Percentiles rank a stretch among this genome's conserved stretches.
phyloP scores from a whole-genome alignment of 1,140 invertebrate genomes.

The Drosophila mayri region DNA sequence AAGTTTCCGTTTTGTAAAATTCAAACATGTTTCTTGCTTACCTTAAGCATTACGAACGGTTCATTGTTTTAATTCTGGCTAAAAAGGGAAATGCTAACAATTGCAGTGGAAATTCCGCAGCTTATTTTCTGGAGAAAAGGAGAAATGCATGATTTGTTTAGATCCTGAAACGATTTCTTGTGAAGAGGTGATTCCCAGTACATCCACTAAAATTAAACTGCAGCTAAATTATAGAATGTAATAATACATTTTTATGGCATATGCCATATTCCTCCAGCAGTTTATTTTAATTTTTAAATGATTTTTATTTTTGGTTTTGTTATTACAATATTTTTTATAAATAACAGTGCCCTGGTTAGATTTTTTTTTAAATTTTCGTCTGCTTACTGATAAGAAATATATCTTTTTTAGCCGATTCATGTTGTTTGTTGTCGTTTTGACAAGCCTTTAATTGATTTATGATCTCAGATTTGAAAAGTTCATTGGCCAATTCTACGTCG shows the following conservation, averaged over 20 bases:
- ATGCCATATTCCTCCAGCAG: too few relatives aligned
- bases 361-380: background rate
- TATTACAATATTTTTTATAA: background rate
- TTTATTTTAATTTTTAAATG: too few relatives aligned
- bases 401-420: conserved; percentile 1
- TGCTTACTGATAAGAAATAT: conserved; percentile 7
- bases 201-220: background rate
- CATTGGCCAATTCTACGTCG: conserved; percentile 36
- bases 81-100: conserved; percentile 64
- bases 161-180: conserved; percentile 18
- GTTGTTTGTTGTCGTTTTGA: conserved; percentile 29
- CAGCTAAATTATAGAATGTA: too few relatives aligned
- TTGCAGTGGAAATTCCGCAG: conserved; percentile 26
- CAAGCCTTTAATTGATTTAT: conserved; percentile 27
- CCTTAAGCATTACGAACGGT: conserved; percentile 14
- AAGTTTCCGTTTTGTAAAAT: conserved; percentile 28
- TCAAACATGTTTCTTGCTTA: conserved; percentile 38
- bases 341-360: background rate
- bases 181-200: background rate
- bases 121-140: background rate
- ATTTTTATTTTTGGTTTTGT: too few relatives aligned
- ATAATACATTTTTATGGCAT: background rate
- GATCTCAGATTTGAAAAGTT: conserved; percentile 23
- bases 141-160: conserved; percentile 8
- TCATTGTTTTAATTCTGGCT: conserved; percentile 43